Base-by-base conservation (phyloP, 2,113 vertebrate species). In the Zingel zingel region DNA sequence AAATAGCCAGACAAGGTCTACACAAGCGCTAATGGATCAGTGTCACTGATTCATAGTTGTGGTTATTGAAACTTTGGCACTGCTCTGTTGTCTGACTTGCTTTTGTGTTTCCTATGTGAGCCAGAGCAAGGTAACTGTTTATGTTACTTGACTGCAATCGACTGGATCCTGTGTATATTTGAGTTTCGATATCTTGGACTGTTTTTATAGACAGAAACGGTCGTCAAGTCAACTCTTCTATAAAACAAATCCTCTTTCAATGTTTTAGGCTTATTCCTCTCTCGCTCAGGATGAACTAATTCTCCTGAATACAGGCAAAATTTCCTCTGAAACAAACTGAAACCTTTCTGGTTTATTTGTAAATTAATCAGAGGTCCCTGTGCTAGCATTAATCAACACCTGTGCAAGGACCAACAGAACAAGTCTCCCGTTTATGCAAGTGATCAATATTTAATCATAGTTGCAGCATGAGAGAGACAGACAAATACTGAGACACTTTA, bases 131-230 rank as follows among this genome's bases (percentile, higher is more conserved):
- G 73, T 88, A 76, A 81, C 74, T 80, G 90, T 93, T 93, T 91
- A 92, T 88, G 84, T 81, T 85, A 70, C 82, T 65, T 30, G 39
- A 66, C 69, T 82, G 69, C 86, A 88, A 78, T 92, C 77, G 62
- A 58, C 72, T 80, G 48, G 77, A 86, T 83, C 70, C 75, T 92
- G 83, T 94, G 91, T 92, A 87, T 87, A 88, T 77, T 79, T 23
- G 3, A 83, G 71, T 86, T 88, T 88, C 82, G 77, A 82, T 90
- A 82, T 76, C 79, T 74, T 6, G 2, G 18, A 81, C 84, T 88
- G 88, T 93, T 93, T 92, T 86, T 87, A 78, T 78, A 81, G 83
- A 89, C 79, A 74, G 70, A 88, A 79, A 85, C 92, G 3, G 76
- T 89, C 15, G 89, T 90, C 89, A 92, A 72, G 82, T 89, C 75